These are phyloP conservation scores for Drosophila hydei DNA, from an alignment of 1,140 invertebrate genomes.

Conservation along the genomic window DNA sequence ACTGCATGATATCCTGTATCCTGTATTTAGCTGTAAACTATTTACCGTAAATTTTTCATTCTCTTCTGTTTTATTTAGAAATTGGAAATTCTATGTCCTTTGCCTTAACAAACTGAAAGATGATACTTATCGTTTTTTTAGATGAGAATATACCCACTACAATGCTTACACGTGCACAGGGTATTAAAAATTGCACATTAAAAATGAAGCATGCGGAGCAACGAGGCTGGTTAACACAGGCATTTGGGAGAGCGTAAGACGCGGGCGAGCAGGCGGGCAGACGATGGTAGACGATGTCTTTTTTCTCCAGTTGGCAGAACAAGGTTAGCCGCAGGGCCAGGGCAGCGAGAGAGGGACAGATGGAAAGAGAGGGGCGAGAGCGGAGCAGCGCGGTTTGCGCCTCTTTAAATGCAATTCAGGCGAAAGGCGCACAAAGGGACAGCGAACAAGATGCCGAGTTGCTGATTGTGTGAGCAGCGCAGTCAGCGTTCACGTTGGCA, in stretches of 20 bases:
- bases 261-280: background rate
- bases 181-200: slow-evolving; percentile 72
- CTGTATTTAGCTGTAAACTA: background rate
- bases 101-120: no score
- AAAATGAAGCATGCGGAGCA: slow-evolving; percentile 74
- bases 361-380: background rate
- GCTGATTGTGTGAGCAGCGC: slow-evolving; percentile 75
- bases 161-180: background rate
- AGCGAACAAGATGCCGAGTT: slow-evolving; percentile 82
- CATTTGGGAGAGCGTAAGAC: background rate
- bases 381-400: slow-evolving; percentile 13
- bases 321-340: slow-evolving; percentile 56
- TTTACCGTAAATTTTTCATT: no score
- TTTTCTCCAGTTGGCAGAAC: slow-evolving; percentile 63
- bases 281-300: slow-evolving; percentile 61
- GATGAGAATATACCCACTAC: background rate
- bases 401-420: slow-evolving; percentile 76
- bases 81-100: no score
- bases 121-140: no score
- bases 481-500: slow-evolving; percentile 30
- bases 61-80: no score
- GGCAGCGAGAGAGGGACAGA: background rate
- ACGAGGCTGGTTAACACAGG: slow-evolving; percentile 26
- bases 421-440: slow-evolving; percentile 82
- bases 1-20: slow-evolving; percentile 1